Conservation (phyloP, 2,113 vertebrate species). For the Orthonyx spaldingii region DNA sequence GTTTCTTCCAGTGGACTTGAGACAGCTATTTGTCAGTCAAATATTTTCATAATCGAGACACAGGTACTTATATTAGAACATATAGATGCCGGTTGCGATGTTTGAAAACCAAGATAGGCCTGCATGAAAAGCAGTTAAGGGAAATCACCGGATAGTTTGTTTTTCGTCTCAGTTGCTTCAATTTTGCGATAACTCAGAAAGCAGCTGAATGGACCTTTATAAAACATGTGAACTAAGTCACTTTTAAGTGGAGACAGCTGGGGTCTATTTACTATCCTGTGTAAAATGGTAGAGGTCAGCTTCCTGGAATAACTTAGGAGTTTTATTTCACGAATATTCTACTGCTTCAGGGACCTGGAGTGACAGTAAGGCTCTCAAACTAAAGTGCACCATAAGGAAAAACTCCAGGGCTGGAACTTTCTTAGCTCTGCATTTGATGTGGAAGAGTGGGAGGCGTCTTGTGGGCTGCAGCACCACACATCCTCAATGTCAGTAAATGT, state of each 20-base stretch:
- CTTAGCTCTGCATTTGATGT: background rate
- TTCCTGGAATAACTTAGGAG: slow-evolving; percentile 43
- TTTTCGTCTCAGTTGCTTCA: background rate
- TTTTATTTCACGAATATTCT: background rate
- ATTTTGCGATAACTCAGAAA: background rate
- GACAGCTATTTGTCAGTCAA: background rate
- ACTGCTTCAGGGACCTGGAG: background rate
- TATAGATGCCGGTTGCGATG: background rate
- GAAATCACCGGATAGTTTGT: background rate
- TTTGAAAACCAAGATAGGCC: background rate
- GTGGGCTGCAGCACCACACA: fast-evolving
- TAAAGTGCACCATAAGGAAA: fast-evolving
- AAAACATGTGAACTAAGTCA: slow-evolving; percentile 24
- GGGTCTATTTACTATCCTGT: slow-evolving; percentile 52
- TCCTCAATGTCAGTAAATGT: background rate
- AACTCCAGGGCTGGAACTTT: background rate
- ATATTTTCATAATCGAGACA: background rate
- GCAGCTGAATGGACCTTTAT: slow-evolving; percentile 12
- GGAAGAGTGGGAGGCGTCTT: background rate
- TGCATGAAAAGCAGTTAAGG: background rate
- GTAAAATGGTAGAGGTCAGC: slow-evolving; percentile 46
- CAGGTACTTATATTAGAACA: background rate
- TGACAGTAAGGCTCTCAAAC: background rate
- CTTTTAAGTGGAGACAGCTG: slow-evolving; percentile 56
- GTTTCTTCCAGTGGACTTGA: background rate